Percentiles rank a stretch among this genome's conserved stretches.
These are phyloP conservation scores for Eulithis prunata DNA, from an alignment of 2,888 invertebrate genomes.

Conservation along the genomic window DNA sequence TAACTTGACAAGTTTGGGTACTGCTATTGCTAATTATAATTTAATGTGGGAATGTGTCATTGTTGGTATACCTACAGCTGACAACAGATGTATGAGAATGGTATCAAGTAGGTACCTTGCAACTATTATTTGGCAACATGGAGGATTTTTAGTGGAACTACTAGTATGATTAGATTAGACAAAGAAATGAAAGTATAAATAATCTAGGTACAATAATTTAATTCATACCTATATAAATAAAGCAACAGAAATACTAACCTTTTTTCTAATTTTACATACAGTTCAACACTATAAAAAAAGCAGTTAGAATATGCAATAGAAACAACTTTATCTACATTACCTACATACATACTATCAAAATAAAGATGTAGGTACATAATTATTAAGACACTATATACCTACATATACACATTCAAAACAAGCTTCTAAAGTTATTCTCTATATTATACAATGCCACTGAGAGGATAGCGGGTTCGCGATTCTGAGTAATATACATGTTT, in stretches of 20 bases:
- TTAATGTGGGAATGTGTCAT: too few relatives aligned
- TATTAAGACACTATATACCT: slow-evolving; percentile 26
- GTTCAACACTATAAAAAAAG: slow-evolving; percentile 28
- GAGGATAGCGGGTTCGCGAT: slow-evolving; percentile 65
- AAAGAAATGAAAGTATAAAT: neutral
- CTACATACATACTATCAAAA: slow-evolving; percentile 19
- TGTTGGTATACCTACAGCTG: too few relatives aligned
- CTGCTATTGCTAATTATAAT: too few relatives aligned
- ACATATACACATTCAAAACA: slow-evolving; percentile 61
- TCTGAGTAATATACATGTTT: slow-evolving; percentile 49
- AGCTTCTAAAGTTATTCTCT: slow-evolving; percentile 76
- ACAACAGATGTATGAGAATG: too few relatives aligned
- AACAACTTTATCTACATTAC: slow-evolving; percentile 18
- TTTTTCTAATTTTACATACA: slow-evolving; percentile 33
- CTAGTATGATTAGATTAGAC: neutral
- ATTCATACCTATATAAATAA: slow-evolving; percentile 30
- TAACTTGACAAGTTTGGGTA: too few relatives aligned
- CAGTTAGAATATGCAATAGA: slow-evolving; percentile 29
- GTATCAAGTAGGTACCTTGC: too few relatives aligned
- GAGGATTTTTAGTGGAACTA: neutral
- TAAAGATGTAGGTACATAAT: neutral
- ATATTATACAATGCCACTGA: slow-evolving; percentile 70
- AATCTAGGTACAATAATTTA: slow-evolving; percentile 29
- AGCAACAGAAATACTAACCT: slow-evolving; percentile 10
- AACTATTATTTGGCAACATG: too few relatives aligned